Percentiles rank a stretch among this genome's conserved stretches.
These are phyloP conservation scores for Chelon auratus DNA, from an alignment of 2,797 vertebrate species.

Conservation along the genomic window DNA sequence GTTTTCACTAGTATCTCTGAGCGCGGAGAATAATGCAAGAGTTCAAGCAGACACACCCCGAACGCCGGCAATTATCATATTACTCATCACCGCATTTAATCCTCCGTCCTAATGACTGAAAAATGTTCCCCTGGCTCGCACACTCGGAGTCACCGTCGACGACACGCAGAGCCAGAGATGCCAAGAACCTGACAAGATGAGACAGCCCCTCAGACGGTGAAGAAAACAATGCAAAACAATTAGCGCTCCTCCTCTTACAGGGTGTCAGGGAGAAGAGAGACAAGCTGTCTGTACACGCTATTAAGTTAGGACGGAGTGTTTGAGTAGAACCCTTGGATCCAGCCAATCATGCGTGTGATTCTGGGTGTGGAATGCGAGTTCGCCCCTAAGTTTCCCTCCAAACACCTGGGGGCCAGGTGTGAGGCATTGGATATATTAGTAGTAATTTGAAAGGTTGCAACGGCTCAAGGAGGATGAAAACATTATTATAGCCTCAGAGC, in stretches of 20 bases:
- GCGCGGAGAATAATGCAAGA: slow-evolving; percentile 15
- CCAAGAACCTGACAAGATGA: slow-evolving; percentile 34
- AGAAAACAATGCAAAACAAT: slow-evolving; percentile 31
- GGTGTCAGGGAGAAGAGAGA: neutral
- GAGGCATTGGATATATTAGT: neutral
- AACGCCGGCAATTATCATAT: slow-evolving; percentile 7
- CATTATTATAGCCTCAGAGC: neutral
- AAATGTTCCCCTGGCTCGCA: slow-evolving; percentile 43
- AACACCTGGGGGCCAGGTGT: slow-evolving; percentile 22
- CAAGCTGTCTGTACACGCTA: slow-evolving; percentile 53
- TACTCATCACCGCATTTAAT: slow-evolving; percentile 38
- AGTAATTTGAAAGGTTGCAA: slow-evolving; percentile 18
- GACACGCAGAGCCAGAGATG: neutral
- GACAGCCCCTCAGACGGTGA: slow-evolving; percentile 23
- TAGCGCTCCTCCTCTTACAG: neutral
- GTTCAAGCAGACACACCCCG: slow-evolving; percentile 41
- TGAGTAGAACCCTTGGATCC: slow-evolving; percentile 21
- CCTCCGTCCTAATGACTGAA: neutral
- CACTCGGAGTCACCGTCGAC: neutral
- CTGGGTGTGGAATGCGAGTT: slow-evolving; percentile 46
- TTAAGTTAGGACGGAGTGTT: neutral
- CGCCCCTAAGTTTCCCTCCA: neutral
- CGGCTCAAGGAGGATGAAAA: neutral
- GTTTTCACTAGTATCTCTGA: neutral
- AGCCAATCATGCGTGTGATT: slow-evolving; percentile 35